A percentile compares a stretch with the other conserved stretches of the same genome.
Conservation (phyloP, 2,888 invertebrate species). For the Heliconius charithonia region DNA sequence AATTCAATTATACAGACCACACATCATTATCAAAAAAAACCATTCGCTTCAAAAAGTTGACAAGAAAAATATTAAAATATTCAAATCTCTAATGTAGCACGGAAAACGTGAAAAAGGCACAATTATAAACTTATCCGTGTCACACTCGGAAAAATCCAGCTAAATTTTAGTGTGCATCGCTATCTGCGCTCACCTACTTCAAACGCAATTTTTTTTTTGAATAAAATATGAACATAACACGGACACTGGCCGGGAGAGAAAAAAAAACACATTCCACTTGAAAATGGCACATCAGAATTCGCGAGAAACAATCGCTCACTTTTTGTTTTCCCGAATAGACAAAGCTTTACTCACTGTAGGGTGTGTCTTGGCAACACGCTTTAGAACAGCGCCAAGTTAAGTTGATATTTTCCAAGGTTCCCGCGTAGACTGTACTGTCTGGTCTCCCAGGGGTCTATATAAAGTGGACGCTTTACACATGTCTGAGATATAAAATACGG, state of each 20-base stretch:
- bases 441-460: slow-evolving; percentile 49
- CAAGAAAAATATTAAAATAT: no score
- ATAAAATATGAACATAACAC: slow-evolving; percentile 40
- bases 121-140: slow-evolving; percentile 24
- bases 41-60: not conserved
- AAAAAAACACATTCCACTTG: slow-evolving; percentile 41
- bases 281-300: slow-evolving; percentile 60
- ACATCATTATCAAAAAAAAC: not conserved
- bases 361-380: slow-evolving; percentile 63
- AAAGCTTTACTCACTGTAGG: slow-evolving; percentile 66
- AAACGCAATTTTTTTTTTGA: slow-evolving; percentile 27
- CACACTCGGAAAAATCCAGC: slow-evolving; percentile 8
- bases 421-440: slow-evolving; percentile 24
- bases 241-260: slow-evolving; percentile 35
- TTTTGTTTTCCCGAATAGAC: slow-evolving; percentile 68
- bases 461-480: slow-evolving; percentile 67
- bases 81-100: not conserved
- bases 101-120: slow-evolving; percentile 6
- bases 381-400: slow-evolving; percentile 59
- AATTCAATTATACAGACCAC: not conserved
- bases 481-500: slow-evolving; percentile 69
- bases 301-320: slow-evolving; percentile 72
- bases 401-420: slow-evolving; percentile 49
- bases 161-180: slow-evolving; percentile 28
- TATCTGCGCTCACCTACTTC: slow-evolving; percentile 11